Evolutionary conservation across 2,797 vertebrate species (phyloP), one percentile per base, ranked within the genome.

Genomic region (Siniperca scherzeri): DNA sequence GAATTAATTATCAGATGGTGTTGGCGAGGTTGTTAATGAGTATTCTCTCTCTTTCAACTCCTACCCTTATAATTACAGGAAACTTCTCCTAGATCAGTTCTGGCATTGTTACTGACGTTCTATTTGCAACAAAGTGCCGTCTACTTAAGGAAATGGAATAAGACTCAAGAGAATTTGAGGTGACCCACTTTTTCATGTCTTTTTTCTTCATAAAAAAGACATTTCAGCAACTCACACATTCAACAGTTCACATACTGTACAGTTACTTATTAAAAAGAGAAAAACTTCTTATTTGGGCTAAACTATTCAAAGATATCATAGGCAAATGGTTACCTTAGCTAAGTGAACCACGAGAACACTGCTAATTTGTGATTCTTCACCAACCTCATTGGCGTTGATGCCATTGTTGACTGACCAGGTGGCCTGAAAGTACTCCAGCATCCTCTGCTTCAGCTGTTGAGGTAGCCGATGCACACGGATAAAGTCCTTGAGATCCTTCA

Each of bases 361-460:
- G 4, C 30, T 62, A 8, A 52, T 65, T 64, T 61, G 19, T 4
- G 30, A n/a, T 44, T 25, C 53, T 74, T 70, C n/a, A 66, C 88
- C 56, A 93, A 99, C 98, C 97, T 98, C 97, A 0, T 99, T 98
- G 61, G 97, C 94, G 0, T 99, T 97, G 19, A 99, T 98, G 92
- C 98, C 98, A 2, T 98, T 98, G 96, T 97, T 99, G 88, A 98
- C 97, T 0, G 98, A 98, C 98, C 98, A 99, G 0, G 98, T 98
- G 87, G 97, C 98, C 95, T 99, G 98, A 94, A 99, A 99, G 83
- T 98, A 99, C 88, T 99, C 98, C 48, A 99, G 92, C 98, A 98
- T 96, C 84, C 98, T 96, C 94, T 99, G 98, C 88, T 99, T 99
- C 80, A 99, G 97, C 84, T 97, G 97, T 91, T 97, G 96, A 27